Evolutionary conservation across 2,113 vertebrate genomes (phyloP).

Genomic region (Myotis davidii): DNA sequence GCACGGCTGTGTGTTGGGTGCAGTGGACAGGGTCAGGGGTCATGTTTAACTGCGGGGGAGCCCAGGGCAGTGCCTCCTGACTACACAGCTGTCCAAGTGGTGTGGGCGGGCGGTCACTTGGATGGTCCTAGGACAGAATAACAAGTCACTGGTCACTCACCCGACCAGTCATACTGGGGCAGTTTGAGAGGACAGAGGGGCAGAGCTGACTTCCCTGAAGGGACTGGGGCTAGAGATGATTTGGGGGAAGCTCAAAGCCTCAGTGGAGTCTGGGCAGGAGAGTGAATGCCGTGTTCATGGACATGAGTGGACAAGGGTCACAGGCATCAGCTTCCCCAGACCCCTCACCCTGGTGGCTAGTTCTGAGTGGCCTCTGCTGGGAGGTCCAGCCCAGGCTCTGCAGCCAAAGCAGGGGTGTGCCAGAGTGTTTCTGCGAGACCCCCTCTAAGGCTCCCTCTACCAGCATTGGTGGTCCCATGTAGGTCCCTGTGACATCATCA

Average conservation of each 20-base stretch:
- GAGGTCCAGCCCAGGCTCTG: background rate
- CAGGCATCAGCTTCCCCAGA: fast-evolving
- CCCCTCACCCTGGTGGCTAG: background rate
- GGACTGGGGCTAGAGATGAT: background rate
- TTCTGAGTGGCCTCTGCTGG: background rate
- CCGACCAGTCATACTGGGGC: background rate
- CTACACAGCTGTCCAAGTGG: background rate
- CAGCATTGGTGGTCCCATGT: fast-evolving
- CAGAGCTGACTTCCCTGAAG: background rate
- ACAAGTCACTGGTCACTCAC: constrained; percentile 21
- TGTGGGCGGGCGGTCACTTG: constrained; percentile 62
- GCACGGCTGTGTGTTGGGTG: background rate
- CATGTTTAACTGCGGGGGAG: constrained; percentile 45
- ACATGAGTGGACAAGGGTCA: fast-evolving
- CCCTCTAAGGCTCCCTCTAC: fast-evolving
- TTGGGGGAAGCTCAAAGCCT: background rate
- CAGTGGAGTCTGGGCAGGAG: background rate
- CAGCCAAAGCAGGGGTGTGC: background rate
- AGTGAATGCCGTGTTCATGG: fast-evolving
- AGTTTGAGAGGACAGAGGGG: background rate
- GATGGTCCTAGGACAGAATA: constrained; percentile 39
- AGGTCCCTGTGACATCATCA: background rate
- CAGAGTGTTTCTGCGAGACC: fast-evolving
- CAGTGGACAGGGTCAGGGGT: constrained; percentile 44
- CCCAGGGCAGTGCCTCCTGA: background rate